phyloP scores from a whole-genome alignment of 2,797 vertebrate genomes.

The Rhynchonycteris naso region DNA sequence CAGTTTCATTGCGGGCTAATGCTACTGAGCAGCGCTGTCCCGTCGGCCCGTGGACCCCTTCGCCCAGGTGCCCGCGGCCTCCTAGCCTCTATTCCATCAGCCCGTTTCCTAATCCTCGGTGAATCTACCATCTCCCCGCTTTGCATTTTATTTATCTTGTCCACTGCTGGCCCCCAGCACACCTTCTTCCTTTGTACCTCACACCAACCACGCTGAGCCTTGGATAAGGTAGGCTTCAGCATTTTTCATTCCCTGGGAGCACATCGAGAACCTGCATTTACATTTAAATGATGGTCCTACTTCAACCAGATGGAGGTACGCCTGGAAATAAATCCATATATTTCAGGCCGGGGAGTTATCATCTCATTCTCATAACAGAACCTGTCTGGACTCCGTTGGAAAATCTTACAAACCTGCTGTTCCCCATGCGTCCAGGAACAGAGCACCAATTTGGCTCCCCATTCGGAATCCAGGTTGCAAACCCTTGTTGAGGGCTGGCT shows the following conservation, averaged over 20 bases:
- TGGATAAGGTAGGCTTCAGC: not conserved
- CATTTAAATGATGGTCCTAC: constrained; percentile 59
- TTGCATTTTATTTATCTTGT: not conserved
- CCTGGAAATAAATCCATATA: not conserved
- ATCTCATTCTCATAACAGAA: not conserved
- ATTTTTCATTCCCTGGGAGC: not conserved
- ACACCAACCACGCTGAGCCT: not conserved
- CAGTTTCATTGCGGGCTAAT: not conserved
- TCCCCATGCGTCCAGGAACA: not conserved
- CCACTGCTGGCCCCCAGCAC: not conserved
- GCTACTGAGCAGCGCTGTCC: not conserved
- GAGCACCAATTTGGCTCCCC: not conserved
- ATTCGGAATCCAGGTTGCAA: not conserved
- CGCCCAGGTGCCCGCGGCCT: not conserved
- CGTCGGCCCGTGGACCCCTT: not conserved
- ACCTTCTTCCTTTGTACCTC: not conserved
- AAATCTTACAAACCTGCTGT: not conserved
- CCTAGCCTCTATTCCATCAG: not conserved
- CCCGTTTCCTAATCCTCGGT: not conserved
- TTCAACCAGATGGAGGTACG: not conserved
- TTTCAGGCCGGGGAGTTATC: not conserved
- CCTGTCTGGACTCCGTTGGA: not conserved
- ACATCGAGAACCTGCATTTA: constrained; percentile 13
- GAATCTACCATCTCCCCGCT: not conserved
- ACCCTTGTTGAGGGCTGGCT: not conserved